These are phyloP conservation scores for Meleagris gallopavo DNA, from an alignment of 2,113 vertebrate species.

Conservation along the genomic window DNA sequence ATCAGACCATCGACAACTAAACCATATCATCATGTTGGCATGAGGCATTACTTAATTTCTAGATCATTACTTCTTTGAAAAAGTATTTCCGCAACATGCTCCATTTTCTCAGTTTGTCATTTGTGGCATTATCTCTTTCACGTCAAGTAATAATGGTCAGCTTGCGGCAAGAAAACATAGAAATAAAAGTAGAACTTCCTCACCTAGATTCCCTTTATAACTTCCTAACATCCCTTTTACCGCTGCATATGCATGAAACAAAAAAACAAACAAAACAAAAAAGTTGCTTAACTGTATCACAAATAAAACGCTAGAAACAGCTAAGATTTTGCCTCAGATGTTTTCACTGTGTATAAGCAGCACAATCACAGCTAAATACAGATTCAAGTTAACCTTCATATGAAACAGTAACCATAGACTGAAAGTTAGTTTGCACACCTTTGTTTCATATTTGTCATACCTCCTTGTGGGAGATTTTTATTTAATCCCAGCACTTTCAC, in stretches of 20 bases:
- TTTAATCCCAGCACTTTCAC: not conserved
- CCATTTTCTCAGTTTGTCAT: not conserved
- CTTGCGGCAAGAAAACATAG: not conserved
- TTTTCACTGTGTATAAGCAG: not conserved
- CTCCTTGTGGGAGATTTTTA: not conserved
- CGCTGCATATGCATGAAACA: not conserved
- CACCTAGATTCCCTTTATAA: not conserved
- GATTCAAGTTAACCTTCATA: not conserved
- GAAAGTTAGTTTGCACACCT: not conserved
- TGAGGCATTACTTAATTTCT: not conserved
- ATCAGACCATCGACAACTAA: conserved; percentile 16
- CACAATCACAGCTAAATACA: not conserved
- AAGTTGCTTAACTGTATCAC: not conserved
- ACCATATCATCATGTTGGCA: not conserved
- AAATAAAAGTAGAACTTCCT: not conserved
- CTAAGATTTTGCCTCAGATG: not conserved
- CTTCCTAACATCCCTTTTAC: not conserved
- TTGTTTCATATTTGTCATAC: not conserved
- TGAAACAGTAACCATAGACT: not conserved
- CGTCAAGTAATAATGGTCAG: not conserved
- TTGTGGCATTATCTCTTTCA: not conserved
- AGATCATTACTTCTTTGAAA: conserved; percentile 3
- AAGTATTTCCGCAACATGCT: not conserved
- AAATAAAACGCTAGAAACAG: not conserved
- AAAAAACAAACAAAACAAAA: not conserved